Evolutionary conservation across 2,888 invertebrate species (phyloP), one percentile per base, ranked within the genome.

Genomic region (Bibio marci): DNA sequence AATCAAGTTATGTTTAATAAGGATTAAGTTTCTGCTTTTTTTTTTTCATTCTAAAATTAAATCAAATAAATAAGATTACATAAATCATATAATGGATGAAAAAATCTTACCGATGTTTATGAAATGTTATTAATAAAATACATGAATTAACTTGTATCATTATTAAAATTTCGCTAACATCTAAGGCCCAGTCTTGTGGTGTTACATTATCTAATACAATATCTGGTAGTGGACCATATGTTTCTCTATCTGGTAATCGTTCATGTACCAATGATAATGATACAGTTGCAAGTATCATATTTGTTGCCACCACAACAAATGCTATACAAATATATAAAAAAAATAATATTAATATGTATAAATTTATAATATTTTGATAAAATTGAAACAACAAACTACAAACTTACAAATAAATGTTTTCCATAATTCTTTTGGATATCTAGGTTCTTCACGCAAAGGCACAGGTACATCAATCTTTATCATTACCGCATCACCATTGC

Each of bases 211-310:
- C 82, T 50, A 90, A 70, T 53, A 87, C 70, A 47, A 83, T 67
- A 63, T 91, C 91, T 41, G 82, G 82, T 49, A 91, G 73, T 39
- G 88, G 88, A 42, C 70, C 67, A 53, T 79, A 77, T 7, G 65
- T 66, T 44, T 69, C 67, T 46, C 80, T 66, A 63, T 85, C 80
- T 35, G 90, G 90, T 49, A 90, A 74, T 47, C 80, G 71, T 59
- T 91, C 88, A 65, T 91, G 90, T 43, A 87, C 80, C 56, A 85
- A 63, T 48, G 87, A 81, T 52, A 90, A 69, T 40, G 85, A 80
- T 54, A 76, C 64, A 43, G 76, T 70, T 44, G 76, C 74, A 48
- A 74, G 52, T 48, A 76, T 59, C 54, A 76, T 75, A 59, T 71
- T 75, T 48, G 70, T 63, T 49, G 66, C 61, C 60, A 76, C 64